Evolutionary conservation across 2,113 vertebrate genomes (phyloP).

Genomic region (Ranitomeya imitator): DNA sequence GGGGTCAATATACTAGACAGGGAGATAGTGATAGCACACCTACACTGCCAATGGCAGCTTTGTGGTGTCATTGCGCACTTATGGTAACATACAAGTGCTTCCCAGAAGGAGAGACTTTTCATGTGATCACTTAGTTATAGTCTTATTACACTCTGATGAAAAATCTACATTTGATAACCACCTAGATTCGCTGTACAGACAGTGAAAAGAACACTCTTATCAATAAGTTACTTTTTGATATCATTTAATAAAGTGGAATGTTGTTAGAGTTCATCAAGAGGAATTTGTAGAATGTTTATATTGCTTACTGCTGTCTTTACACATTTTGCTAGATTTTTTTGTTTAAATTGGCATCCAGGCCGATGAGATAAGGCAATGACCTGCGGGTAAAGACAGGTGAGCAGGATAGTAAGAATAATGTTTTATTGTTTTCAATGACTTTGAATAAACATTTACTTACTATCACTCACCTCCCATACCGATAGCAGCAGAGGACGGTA

Average conservation of each 20-base stretch:
- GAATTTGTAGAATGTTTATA: slow-evolving; percentile 54
- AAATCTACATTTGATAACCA: background rate
- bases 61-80: too few species aligned
- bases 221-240: background rate
- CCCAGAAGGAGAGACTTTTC: too few species aligned
- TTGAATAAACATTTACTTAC: slow-evolving; percentile 38
- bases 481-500: slow-evolving; percentile 4
- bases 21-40: too few species aligned
- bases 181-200: too few species aligned
- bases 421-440: slow-evolving; percentile 40
- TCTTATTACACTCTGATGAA: too few species aligned
- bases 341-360: slow-evolving; percentile 23
- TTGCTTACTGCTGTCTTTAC: slow-evolving; percentile 32
- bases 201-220: background rate
- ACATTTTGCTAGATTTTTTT: slow-evolving; percentile 39
- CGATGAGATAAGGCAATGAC: slow-evolving; percentile 50
- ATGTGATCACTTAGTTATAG: too few species aligned
- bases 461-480: background rate
- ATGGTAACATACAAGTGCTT: too few species aligned
- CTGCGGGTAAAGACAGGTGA: slow-evolving; percentile 49
- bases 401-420: slow-evolving; percentile 25
- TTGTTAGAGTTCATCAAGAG: slow-evolving; percentile 46
- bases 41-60: too few species aligned
- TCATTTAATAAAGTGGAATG: slow-evolving; percentile 10
- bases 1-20: too few species aligned